These are phyloP conservation scores for Oxygymnocypris stewartii DNA, from an alignment of 2,113 vertebrate genomes.

Conservation along the genomic window DNA sequence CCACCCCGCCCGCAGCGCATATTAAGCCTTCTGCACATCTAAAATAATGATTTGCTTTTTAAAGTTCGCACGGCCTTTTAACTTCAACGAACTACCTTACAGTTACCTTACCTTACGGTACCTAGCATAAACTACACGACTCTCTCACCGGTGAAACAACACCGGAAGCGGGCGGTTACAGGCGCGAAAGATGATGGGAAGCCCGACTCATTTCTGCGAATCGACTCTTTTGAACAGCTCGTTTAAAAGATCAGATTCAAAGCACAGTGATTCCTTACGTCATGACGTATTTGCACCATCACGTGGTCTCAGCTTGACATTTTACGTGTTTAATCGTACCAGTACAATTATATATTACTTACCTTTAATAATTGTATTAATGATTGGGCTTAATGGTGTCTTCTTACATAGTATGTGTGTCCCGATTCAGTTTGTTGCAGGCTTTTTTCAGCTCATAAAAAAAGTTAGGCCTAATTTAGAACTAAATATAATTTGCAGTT, in stretches of 20 bases:
- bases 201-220: not conserved
- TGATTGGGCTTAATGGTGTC: not conserved
- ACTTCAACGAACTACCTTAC: not conserved
- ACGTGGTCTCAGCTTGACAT: not conserved
- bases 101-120: not conserved
- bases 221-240: conserved; percentile 13
- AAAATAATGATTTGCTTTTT: not conserved
- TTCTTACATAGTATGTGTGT: not conserved
- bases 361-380: not conserved
- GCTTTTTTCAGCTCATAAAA: not conserved
- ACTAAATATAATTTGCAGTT: not conserved
- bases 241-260: not conserved
- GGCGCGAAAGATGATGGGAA: conserved; percentile 35
- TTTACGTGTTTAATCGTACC: not conserved
- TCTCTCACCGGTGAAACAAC: conserved; percentile 43
- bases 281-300: not conserved
- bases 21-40: not conserved
- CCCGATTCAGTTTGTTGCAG: not conserved
- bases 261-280: not conserved
- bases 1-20: not conserved
- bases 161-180: conserved; percentile 74
- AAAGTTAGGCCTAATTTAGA: not conserved
- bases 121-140: not conserved
- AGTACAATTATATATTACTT: not conserved
- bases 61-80: no score